Conservation (phyloP, 2,113 vertebrate species). For the Notarius lentiginosus region DNA sequence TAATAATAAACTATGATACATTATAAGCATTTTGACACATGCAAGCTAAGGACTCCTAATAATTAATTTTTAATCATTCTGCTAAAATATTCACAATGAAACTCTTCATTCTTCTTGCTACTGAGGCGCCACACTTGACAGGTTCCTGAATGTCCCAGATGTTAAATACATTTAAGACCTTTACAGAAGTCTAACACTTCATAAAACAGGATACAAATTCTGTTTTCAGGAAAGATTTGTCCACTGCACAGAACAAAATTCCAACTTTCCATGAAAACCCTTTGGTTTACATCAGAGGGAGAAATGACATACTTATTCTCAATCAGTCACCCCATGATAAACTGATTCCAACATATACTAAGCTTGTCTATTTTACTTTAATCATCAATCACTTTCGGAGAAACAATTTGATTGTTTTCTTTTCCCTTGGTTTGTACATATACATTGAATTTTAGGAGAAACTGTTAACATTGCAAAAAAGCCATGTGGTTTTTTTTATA, state of each 20-base stretch:
- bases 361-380: neutral
- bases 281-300: conserved; percentile 11
- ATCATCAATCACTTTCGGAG: neutral
- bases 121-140: conserved; percentile 31
- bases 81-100: neutral
- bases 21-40: neutral
- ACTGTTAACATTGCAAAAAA: neutral
- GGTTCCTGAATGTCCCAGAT: conserved; percentile 37
- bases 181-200: conserved; percentile 22
- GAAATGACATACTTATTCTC: neutral
- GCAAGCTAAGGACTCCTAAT: neutral
- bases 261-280: conserved; percentile 17
- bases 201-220: conserved; percentile 30
- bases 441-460: neutral
- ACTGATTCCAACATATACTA: neutral
- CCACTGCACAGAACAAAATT: conserved; percentile 12
- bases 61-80: conserved; percentile 7
- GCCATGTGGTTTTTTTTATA: neutral
- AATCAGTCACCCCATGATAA: conserved; percentile 3
- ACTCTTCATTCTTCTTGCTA: conserved; percentile 23
- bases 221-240: conserved; percentile 19
- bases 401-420: neutral
- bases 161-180: conserved; percentile 46
- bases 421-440: neutral
- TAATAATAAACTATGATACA: neutral